These are phyloP conservation scores for Thecophora atra DNA, from an alignment of 2,888 invertebrate species.

Conservation along the genomic window DNA sequence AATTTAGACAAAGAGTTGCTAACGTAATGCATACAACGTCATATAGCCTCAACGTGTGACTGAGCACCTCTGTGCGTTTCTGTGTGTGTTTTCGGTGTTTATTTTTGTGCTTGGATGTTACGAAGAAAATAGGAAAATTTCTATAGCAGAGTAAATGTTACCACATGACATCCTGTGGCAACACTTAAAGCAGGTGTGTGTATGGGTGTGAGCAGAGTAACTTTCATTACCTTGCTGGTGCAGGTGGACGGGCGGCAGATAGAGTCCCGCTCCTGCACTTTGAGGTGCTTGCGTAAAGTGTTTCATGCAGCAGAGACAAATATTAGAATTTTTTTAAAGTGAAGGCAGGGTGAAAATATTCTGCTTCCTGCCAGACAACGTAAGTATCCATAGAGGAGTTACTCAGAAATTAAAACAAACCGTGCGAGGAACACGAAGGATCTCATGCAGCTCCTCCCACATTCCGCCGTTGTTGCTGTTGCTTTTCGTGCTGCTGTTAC, in stretches of 20 bases:
- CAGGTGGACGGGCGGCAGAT: too few relatives aligned
- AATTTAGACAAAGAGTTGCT: conserved; percentile 27
- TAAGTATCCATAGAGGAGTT: background rate
- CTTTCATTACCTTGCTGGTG: background rate
- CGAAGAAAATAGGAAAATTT: conserved; percentile 31
- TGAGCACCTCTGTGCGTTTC: background rate
- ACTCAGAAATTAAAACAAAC: background rate
- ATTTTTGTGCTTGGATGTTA: background rate
- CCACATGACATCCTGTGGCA: conserved; percentile 33
- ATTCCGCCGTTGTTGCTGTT: background rate
- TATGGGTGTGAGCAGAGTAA: background rate
- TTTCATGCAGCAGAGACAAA: conserved; percentile 14
- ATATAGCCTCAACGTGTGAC: background rate
- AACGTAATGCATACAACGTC: conserved; percentile 25
- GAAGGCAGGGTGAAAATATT: background rate
- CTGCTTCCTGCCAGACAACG: conserved; percentile 13
- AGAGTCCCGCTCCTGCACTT: background rate
- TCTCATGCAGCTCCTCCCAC: background rate
- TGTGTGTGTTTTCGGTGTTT: background rate
- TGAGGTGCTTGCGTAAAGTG: conserved; percentile 21
- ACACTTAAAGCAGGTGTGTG: background rate
- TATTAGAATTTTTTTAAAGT: background rate
- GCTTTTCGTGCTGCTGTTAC: background rate
- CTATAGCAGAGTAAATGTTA: conserved; percentile 31
- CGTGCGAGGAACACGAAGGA: background rate